These are phyloP conservation scores for Talpa occidentalis DNA, from an alignment of 2,113 vertebrate genomes.

Conservation along the genomic window DNA sequence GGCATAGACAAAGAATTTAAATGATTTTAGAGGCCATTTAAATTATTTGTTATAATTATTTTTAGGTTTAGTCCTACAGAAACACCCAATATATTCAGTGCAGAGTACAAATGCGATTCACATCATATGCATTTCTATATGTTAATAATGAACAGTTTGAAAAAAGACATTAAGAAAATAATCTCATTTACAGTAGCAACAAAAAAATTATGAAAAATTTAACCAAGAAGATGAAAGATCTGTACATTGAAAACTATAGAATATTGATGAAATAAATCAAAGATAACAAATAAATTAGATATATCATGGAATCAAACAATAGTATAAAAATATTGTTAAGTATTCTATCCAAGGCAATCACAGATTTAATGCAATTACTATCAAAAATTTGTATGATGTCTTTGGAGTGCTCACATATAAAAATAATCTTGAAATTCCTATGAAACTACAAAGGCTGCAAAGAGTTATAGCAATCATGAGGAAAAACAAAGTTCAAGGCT, in stretches of 20 bases:
- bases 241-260: background rate
- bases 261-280: background rate
- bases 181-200: background rate
- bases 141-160: background rate
- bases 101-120: background rate
- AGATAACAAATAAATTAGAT: background rate
- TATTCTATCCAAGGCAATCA: background rate
- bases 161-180: background rate
- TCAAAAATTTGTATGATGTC: background rate
- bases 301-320: background rate
- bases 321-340: background rate
- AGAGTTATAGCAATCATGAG: background rate
- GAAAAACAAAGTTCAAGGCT: background rate
- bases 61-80: background rate
- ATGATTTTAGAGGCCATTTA: background rate
- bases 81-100: background rate
- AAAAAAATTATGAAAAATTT: constrained; percentile 26
- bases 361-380: background rate
- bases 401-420: constrained; percentile 11
- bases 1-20: background rate
- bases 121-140: background rate
- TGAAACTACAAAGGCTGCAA: background rate
- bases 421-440: background rate
- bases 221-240: background rate
- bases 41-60: background rate